Base-by-base conservation (phyloP, 2,113 vertebrate species). In the Trochalopteron elliotii region DNA sequence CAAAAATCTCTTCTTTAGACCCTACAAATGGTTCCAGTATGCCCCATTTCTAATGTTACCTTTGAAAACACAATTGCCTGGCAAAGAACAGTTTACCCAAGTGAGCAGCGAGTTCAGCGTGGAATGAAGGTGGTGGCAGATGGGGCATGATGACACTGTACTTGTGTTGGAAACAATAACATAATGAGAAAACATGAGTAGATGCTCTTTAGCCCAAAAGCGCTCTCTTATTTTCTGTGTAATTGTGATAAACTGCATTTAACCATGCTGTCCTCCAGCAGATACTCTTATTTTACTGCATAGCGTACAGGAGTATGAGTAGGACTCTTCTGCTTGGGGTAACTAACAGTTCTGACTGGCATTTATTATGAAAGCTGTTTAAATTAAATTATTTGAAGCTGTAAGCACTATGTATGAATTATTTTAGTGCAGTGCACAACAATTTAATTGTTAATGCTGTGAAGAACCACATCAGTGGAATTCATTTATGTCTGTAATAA, bases 371-470 rank as follows among this genome's bases (percentile, higher is more conserved):
- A 57, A 72, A 76, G 35, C 20, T 78, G 16, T 89, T 94, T 65
- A 90, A 88, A 90, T 94, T 56, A 83, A 91, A 76, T 79, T 68
- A 79, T 53, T 95, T 53, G 49, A 76, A 86, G 37, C 47, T 71
- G 4, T 75, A 71, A 85, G n/a, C 21, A 27, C 89, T 76, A 61
- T 14, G 56, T 90, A 53, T 24, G n/a, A 77, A 76, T 87, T 84
- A 49, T 81, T 93, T 95, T 64, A 81, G n/a, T 75, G 47, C n/a
- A 88, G 31, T n/a, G 33, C 35, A 71, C 64, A 86, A 60, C 42
- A 86, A 80, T 87, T 86, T 83, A 93, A 61, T 82, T 55, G 39
- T 87, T 90, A 56, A 35, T 75, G 60, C 33, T 92, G 33, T 85
- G 78, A 76, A 82, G 75, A 76, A 55, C 33, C 33, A 53, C 27